phyloP scores from a whole-genome alignment of 2,113 vertebrate species.

The Falco punctatus region DNA sequence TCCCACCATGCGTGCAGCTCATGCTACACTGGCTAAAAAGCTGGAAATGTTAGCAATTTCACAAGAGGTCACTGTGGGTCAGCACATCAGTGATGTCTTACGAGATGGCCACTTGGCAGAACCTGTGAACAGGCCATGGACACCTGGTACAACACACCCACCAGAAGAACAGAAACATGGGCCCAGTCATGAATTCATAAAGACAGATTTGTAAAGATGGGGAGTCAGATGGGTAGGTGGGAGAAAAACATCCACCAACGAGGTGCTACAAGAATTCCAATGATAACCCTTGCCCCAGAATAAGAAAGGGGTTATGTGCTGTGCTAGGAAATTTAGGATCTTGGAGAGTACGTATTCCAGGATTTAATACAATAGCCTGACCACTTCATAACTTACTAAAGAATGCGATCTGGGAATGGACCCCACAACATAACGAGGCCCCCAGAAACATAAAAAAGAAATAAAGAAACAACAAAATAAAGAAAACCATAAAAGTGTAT shows the following conservation, averaged over 20 bases:
- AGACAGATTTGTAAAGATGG: background rate
- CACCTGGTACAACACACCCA: background rate
- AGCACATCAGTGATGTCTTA: background rate
- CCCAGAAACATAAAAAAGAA: background rate
- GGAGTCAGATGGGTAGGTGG: background rate
- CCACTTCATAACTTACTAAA: background rate
- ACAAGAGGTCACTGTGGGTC: constrained; percentile 45
- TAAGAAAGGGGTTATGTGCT: background rate
- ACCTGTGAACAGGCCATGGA: fast-evolving
- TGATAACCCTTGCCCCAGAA: background rate
- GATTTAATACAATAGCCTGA: background rate
- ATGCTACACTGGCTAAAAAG: background rate
- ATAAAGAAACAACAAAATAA: background rate
- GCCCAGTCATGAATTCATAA: background rate
- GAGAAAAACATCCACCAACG: background rate
- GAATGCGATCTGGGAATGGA: background rate
- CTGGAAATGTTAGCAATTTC: background rate
- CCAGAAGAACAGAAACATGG: background rate
- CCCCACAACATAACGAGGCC: background rate
- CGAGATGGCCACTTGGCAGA: fast-evolving
- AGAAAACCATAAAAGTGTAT: background rate
- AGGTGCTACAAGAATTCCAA: background rate
- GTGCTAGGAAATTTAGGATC: background rate
- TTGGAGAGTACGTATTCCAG: background rate
- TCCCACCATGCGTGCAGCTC: fast-evolving